Conservation (phyloP, 92 coral and sea anemone species). For the Phymanthus crucifer region DNA sequence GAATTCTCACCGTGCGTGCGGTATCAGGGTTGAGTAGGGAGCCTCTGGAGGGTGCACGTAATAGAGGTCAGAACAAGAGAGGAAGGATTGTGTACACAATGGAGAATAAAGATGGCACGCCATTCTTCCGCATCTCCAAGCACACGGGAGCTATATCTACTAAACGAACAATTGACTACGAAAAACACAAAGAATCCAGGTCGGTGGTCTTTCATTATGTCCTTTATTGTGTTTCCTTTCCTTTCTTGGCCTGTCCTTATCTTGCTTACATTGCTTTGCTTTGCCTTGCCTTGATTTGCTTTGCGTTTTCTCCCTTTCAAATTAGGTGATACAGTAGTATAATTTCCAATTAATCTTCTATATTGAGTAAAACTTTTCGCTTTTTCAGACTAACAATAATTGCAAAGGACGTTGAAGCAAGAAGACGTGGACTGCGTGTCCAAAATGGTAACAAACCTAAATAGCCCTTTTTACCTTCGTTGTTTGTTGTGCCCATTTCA, state of each 20-base stretch:
- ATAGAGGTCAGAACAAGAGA: constrained; percentile 35
- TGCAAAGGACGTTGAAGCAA: constrained; percentile 51
- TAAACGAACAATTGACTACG: constrained; percentile 57
- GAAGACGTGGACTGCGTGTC: constrained; percentile 35
- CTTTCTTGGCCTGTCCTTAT: too few species aligned
- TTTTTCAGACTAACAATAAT: constrained; percentile 35
- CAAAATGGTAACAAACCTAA: constrained; percentile 57
- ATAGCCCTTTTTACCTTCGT: too few species aligned
- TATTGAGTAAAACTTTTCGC: too few species aligned
- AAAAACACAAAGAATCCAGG: constrained; percentile 65
- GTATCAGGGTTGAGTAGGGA: constrained; percentile 54
- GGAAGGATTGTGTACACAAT: constrained; percentile 61
- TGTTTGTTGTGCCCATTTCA: too few species aligned
- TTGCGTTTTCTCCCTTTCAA: too few species aligned
- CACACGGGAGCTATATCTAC: constrained; percentile 65
- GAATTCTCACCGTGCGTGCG: constrained; percentile 75
- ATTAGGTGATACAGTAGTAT: too few species aligned
- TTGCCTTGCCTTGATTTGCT: too few species aligned
- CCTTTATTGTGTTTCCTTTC: too few species aligned
- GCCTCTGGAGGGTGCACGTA: constrained; percentile 18
- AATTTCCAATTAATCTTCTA: too few species aligned
- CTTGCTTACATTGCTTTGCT: too few species aligned
- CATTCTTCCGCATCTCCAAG: constrained; percentile 53
- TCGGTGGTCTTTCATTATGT: background rate
- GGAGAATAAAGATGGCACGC: constrained; percentile 45